phyloP scores from a whole-genome alignment of 2,113 vertebrate species.

The Cyprinodon tularosa region DNA sequence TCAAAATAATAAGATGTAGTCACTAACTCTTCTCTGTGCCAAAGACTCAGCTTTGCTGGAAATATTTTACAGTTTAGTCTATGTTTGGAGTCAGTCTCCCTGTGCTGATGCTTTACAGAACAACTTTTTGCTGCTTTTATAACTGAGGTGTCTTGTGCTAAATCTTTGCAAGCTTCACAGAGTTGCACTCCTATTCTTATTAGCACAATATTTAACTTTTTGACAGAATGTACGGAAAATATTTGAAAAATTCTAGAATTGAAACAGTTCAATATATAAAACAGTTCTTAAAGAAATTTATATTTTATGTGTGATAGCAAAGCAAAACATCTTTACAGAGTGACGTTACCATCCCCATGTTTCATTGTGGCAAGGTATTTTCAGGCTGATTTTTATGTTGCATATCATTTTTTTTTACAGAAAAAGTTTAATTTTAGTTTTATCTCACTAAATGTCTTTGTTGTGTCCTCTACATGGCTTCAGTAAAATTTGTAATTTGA shows the following conservation, averaged over 20 bases:
- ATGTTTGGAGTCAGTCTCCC: not conserved
- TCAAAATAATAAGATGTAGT: constrained; percentile 62
- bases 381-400: not conserved
- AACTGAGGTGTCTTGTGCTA: not conserved
- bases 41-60: constrained; percentile 59
- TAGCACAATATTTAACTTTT: no score
- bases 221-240: no score
- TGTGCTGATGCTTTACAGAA: not conserved
- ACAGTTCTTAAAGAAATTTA: no score
- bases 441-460: no score
- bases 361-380: not conserved
- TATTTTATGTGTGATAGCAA: not conserved
- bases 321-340: not conserved
- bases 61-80: constrained; percentile 32
- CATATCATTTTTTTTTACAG: no score
- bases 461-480: no score
- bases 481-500: no score
- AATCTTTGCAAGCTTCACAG: no score
- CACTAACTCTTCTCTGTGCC: constrained; percentile 47
- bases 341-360: not conserved
- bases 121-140: not conserved
- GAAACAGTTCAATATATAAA: no score
- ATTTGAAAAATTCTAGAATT: no score
- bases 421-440: no score
- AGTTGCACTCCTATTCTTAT: no score